Conservation (phyloP, 2,113 vertebrate genomes). For the Genyomyrus donnyi region DNA sequence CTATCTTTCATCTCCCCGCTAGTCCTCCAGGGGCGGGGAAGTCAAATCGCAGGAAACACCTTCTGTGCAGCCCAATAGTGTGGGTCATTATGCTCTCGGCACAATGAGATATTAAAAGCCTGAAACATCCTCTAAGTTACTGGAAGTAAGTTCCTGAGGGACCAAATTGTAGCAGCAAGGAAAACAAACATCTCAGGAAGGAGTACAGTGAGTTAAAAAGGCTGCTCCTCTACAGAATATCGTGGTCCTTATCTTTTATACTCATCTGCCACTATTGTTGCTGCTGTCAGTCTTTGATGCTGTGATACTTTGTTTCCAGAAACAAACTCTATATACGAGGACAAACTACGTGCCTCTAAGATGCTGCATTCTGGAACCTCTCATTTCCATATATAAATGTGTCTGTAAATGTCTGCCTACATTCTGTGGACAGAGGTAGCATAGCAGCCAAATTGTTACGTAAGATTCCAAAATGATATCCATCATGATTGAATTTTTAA, state of each 20-base stretch:
- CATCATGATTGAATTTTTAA: not conserved
- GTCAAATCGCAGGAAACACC: conserved; percentile 65
- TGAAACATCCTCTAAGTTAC: conserved; percentile 42
- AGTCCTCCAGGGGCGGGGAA: conserved; percentile 42
- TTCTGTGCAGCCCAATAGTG: conserved; percentile 38
- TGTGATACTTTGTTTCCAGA: not conserved
- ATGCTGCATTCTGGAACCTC: not conserved
- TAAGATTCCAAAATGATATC: not conserved
- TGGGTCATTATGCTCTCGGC: conserved; percentile 24
- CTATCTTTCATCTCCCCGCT: conserved; percentile 53
- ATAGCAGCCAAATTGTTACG: not conserved
- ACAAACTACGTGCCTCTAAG: not conserved
- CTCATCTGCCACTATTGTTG: not conserved
- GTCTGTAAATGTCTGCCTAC: not conserved
- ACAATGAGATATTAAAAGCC: conserved; percentile 64
- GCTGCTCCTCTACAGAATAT: not conserved
- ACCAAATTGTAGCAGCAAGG: conserved; percentile 8
- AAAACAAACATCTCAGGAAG: not conserved
- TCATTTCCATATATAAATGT: not conserved
- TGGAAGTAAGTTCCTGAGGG: conserved; percentile 27
- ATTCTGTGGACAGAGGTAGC: not conserved
- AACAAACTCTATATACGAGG: not conserved
- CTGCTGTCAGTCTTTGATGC: not conserved
- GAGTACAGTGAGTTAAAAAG: not conserved
- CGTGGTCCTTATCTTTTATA: not conserved